Percentiles rank a stretch among this genome's conserved stretches.
These are phyloP conservation scores for Zaprionus gabonicus DNA, from an alignment of 1,140 invertebrate genomes.

Conservation along the genomic window DNA sequence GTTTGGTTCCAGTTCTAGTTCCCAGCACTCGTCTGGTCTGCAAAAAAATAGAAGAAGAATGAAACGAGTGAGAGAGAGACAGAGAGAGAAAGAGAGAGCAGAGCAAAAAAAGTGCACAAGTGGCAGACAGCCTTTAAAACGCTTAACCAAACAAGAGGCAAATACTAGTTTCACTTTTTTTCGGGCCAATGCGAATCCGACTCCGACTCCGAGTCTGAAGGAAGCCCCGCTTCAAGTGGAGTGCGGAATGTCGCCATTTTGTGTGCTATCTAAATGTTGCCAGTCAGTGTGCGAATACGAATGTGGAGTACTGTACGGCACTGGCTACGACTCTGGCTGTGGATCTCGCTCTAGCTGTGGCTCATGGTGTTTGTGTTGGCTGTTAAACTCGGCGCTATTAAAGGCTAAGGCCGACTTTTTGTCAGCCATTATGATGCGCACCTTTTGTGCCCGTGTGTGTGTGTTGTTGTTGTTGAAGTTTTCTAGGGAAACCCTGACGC, in stretches of 20 bases:
- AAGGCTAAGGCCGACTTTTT: constrained; percentile 82
- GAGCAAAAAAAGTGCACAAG: constrained; percentile 21
- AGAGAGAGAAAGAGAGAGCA: neutral
- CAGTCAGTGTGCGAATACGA: constrained; percentile 22
- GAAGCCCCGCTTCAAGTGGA: constrained; percentile 60
- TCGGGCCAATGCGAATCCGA: constrained; percentile 47
- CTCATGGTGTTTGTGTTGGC: constrained; percentile 72
- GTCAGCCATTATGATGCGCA: constrained; percentile 80
- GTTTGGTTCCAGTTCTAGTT: constrained; percentile 23
- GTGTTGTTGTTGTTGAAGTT: constrained; percentile 59
- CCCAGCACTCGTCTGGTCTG: constrained; percentile 21
- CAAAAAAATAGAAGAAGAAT: constrained; percentile 10
- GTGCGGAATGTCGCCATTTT: constrained; percentile 75
- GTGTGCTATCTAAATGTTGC: constrained; percentile 47
- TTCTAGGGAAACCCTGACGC: constrained; percentile 78
- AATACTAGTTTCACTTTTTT: constrained; percentile 77
- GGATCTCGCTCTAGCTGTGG: constrained; percentile 13
- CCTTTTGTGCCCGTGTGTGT: constrained; percentile 67
- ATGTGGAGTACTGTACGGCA: constrained; percentile 10
- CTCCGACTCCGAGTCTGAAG: constrained; percentile 21
- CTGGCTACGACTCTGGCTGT: neutral
- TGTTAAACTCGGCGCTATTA: constrained; percentile 80
- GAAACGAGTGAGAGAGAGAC: neutral
- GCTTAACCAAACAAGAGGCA: constrained; percentile 73
- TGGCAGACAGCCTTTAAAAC: constrained; percentile 72